A percentile compares a stretch with the other conserved stretches of the same genome.
Evolutionary conservation across 53 echinoderm and acorn worm genomes (phyloP).

Genomic region (Holothuria leucospilota): DNA sequence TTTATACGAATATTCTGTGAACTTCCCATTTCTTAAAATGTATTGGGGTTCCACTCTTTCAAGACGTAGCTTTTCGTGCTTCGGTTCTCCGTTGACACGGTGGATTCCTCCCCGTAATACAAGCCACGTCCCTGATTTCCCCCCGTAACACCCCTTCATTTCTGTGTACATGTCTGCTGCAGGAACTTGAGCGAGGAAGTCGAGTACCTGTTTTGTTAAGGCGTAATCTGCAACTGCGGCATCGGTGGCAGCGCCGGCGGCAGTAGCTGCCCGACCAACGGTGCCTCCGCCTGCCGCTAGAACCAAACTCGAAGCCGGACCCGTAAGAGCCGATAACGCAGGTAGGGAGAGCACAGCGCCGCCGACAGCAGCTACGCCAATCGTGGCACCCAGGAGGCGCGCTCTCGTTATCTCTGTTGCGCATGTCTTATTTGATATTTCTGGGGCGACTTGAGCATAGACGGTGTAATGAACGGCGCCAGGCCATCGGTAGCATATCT

Average conservation of each 20-base stretch:
- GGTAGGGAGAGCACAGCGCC: neutral
- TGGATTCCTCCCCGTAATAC: neutral
- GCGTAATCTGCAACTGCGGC: neutral
- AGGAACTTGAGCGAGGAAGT: neutral
- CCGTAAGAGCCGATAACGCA: neutral
- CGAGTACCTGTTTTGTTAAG: neutral
- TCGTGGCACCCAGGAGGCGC: neutral
- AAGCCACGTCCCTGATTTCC: conserved; percentile 17
- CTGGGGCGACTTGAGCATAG: conserved; percentile 2
- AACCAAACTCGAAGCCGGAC: neutral
- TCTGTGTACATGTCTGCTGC: conserved; percentile 18
- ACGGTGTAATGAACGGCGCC: conserved; percentile 40
- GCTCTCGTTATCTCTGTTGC: neutral
- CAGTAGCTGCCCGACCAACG: neutral
- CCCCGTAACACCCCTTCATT: conserved; percentile 49
- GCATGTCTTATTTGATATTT: neutral
- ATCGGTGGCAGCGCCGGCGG: neutral
- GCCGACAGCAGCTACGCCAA: neutral
- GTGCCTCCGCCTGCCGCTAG: neutral
- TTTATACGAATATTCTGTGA: neutral
- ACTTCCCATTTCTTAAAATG: neutral
- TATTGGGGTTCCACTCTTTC: neutral
- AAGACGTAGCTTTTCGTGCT: neutral
- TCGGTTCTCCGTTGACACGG: neutral
- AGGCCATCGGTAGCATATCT: conserved; percentile 39